Evolutionary conservation across 2,113 vertebrate genomes (phyloP).

Genomic region (Neogale vison): DNA sequence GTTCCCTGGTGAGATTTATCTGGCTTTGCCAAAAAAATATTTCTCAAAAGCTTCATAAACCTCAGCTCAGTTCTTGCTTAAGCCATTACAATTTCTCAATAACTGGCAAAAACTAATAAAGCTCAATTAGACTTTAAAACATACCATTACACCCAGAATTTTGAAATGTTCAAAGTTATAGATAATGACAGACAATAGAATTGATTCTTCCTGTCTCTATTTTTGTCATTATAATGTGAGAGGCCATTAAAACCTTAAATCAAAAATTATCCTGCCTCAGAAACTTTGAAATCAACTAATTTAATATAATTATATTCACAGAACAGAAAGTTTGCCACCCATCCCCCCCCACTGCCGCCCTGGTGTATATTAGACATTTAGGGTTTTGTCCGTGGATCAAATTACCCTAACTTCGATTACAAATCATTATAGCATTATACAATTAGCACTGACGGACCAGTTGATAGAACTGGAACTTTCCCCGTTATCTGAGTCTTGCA

Average conservation of each 20-base stretch:
- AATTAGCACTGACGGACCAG: background rate
- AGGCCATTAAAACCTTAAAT: background rate
- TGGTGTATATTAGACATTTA: background rate
- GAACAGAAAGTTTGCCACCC: background rate
- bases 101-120: background rate
- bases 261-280: background rate
- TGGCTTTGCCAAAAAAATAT: background rate
- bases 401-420: background rate
- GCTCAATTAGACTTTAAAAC: background rate
- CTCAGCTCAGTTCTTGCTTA: background rate
- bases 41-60: background rate
- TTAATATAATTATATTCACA: background rate
- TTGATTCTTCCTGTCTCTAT: background rate
- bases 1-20: background rate
- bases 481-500: background rate
- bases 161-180: background rate
- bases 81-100: constrained; percentile 22
- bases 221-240: background rate
- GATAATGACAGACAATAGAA: background rate
- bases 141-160: background rate
- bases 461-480: background rate
- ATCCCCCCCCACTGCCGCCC: background rate
- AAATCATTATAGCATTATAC: background rate
- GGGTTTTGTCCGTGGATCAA: background rate
- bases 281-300: constrained; percentile 18